Percentiles rank a stretch among this genome's conserved stretches.
Conservation (phyloP, 2,888 invertebrate genomes). For the Branchipolynoe longqiensis region DNA sequence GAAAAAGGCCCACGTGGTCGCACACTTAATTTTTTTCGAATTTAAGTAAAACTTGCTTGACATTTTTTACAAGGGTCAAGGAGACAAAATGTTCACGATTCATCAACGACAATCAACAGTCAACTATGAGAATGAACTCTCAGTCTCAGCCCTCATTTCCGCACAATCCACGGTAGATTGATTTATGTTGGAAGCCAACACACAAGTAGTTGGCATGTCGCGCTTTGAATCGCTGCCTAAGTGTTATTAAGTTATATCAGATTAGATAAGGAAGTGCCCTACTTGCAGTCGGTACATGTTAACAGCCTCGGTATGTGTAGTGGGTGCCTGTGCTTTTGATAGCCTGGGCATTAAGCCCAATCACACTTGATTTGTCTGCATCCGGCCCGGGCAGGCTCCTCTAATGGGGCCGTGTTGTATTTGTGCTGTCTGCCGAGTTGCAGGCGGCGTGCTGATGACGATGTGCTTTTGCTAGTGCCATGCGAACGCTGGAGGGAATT, state of each 20-base stretch:
- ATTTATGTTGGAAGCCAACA: no score
- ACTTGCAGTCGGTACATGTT: background rate
- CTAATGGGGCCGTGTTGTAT: conserved; percentile 47
- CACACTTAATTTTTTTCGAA: no score
- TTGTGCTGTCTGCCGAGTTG: conserved; percentile 27
- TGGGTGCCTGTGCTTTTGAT: conserved; percentile 24
- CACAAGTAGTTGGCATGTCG: no score
- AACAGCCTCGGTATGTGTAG: conserved; percentile 26
- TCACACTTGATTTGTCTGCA: conserved; percentile 14
- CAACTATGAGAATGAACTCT: no score
- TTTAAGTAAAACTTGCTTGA: no score
- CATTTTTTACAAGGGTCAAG: no score
- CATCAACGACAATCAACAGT: no score
- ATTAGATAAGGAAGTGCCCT: conserved; percentile 14
- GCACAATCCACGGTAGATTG: no score
- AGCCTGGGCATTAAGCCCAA: background rate
- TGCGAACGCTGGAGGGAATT: conserved; percentile 52
- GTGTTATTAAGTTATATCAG: background rate
- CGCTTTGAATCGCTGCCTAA: background rate
- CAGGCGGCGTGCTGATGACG: background rate
- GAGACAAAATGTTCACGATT: no score
- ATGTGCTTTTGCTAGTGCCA: conserved; percentile 10
- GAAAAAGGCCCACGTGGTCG: no score
- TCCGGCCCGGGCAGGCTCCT: conserved; percentile 2
- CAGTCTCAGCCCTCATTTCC: no score